Percentiles rank a stretch among this genome's conserved stretches.
phyloP scores from a whole-genome alignment of 2,113 vertebrate genomes.

The Dasypus novemcinctus region DNA sequence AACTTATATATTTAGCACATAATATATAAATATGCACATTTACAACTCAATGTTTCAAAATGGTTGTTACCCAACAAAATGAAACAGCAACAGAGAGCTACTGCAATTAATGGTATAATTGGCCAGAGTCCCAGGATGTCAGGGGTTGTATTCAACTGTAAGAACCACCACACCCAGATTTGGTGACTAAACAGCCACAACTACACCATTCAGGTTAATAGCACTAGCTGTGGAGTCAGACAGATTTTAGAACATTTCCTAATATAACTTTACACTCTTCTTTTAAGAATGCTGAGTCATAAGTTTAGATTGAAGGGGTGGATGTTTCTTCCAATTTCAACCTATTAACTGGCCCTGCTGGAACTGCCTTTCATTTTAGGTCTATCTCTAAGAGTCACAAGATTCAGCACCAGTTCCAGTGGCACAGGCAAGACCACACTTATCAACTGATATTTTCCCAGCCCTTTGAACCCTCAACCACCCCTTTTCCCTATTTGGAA shows the following conservation, averaged over 20 bases:
- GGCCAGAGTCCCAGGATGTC: rapidly evolving
- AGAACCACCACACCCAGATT: neutral
- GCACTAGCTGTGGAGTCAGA: neutral
- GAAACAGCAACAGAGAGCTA: neutral
- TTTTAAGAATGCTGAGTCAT: neutral
- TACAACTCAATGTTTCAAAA: neutral
- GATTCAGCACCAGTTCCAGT: neutral
- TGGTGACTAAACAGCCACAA: neutral
- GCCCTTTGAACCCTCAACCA: neutral
- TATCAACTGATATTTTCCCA: neutral
- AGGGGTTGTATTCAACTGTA: rapidly evolving
- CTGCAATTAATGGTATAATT: no score
- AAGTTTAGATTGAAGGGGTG: neutral
- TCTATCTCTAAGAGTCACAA: neutral
- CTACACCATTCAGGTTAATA: neutral
- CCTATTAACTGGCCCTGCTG: neutral
- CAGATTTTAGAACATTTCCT: neutral
- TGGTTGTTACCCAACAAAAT: neutral
- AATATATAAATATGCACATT: neutral
- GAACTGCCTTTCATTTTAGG: neutral
- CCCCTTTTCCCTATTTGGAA: neutral
- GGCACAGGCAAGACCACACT: neutral
- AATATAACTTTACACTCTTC: neutral
- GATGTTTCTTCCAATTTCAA: neutral
- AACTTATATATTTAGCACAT: neutral